These are phyloP conservation scores for Hylaeus anthracinus DNA, from an alignment of 1,140 invertebrate genomes.

Conservation along the genomic window DNA sequence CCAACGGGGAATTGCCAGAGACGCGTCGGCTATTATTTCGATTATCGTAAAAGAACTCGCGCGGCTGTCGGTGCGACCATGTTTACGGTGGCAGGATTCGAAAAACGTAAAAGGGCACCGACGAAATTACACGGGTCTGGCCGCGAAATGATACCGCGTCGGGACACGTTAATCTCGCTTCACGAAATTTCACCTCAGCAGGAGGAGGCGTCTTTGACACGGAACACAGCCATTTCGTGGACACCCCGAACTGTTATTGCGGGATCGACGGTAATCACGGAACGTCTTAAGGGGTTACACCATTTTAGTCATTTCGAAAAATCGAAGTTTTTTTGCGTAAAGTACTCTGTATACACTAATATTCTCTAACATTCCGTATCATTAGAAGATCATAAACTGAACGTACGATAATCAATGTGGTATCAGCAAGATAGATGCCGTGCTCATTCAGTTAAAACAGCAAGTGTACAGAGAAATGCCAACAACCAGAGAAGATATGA, in stretches of 20 bases:
- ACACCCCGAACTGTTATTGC: conserved; percentile 12
- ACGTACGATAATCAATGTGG: too few species aligned
- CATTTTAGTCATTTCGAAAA: too few species aligned
- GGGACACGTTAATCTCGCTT: conserved; percentile 52
- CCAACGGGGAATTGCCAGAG: conserved; percentile 13
- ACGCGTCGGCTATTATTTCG: conserved; percentile 37
- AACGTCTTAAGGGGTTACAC: not conserved
- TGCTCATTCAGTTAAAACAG: too few species aligned
- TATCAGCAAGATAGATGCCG: too few species aligned
- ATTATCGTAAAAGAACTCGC: conserved; percentile 36
- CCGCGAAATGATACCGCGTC: conserved; percentile 44
- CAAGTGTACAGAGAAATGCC: too few species aligned
- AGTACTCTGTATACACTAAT: too few species aligned
- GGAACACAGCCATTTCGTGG: conserved; percentile 40
- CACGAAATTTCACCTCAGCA: conserved; percentile 48
- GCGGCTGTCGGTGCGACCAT: not conserved
- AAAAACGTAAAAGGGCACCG: conserved; percentile 30
- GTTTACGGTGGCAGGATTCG: conserved; percentile 36
- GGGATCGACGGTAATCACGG: conserved; percentile 28
- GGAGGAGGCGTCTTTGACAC: conserved; percentile 48
- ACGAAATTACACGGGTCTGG: conserved; percentile 35
- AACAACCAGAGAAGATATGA: too few species aligned
- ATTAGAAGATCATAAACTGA: too few species aligned
- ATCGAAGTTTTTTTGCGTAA: too few species aligned
- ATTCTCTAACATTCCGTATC: too few species aligned